phyloP scores from a whole-genome alignment of 2,888 invertebrate species.

The Drosophila kambysellisi region DNA sequence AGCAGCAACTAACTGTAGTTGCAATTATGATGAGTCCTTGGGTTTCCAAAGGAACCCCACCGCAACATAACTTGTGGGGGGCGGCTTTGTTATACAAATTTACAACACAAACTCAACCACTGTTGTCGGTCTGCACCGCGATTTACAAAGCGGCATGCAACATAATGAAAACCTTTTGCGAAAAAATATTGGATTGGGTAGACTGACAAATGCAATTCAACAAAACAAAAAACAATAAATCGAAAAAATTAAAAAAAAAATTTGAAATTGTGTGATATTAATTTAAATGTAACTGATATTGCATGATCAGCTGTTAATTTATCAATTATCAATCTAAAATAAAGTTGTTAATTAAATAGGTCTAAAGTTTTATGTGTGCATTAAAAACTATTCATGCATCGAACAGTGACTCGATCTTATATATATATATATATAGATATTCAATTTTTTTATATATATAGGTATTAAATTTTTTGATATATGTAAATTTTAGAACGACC shows the following conservation, averaged over 20 bases:
- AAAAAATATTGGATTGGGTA: neutral
- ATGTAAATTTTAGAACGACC: neutral
- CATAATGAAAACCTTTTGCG: neutral
- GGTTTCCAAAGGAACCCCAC: neutral
- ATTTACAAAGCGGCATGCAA: neutral
- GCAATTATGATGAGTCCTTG: conserved; percentile 9
- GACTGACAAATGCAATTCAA: conserved; percentile 6
- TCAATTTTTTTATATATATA: neutral
- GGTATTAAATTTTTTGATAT: no score
- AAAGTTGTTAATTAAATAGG: no score
- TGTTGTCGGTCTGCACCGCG: neutral
- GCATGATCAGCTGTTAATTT: no score
- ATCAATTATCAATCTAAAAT: no score
- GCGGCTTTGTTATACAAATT: neutral
- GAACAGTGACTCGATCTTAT: no score
- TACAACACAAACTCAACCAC: neutral
- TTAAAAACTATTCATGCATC: no score
- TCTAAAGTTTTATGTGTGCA: no score
- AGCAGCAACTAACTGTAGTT: conserved; percentile 39
- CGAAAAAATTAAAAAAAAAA: neutral
- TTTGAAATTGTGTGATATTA: neutral
- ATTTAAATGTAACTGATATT: no score
- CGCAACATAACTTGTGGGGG: neutral
- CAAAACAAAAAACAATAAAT: neutral
- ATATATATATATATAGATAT: no score